Evolutionary conservation across 2,888 invertebrate species (phyloP).

Genomic region (Agonum fuliginosum): DNA sequence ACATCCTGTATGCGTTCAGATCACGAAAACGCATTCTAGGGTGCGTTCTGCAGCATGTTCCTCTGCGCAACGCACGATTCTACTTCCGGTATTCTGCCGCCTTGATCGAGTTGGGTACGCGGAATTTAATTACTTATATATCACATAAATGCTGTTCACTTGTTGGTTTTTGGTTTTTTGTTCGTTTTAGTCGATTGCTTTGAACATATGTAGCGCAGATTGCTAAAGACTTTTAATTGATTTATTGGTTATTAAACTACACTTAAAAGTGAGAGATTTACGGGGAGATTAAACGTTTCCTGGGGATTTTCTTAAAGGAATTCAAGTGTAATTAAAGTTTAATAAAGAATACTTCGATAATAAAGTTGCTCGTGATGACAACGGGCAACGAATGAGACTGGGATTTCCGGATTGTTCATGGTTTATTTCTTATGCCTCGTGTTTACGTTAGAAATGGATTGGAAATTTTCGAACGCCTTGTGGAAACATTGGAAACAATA

Average conservation of each 20-base stretch:
- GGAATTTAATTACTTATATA: conserved; percentile 54
- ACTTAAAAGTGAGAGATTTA: conserved; percentile 10
- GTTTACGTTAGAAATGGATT: too few relatives aligned
- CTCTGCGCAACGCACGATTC: conserved; percentile 21
- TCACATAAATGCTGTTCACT: conserved; percentile 41
- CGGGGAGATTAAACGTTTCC: background rate
- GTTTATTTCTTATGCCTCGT: too few relatives aligned
- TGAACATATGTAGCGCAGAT: conserved; percentile 23
- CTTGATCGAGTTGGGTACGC: conserved; percentile 17
- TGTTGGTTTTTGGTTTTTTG: conserved; percentile 27
- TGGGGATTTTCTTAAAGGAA: background rate
- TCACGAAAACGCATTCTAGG: background rate
- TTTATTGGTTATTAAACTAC: conserved; percentile 27
- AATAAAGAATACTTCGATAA: too few relatives aligned
- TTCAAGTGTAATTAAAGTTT: too few relatives aligned
- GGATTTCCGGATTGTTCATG: too few relatives aligned
- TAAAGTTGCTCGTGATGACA: too few relatives aligned
- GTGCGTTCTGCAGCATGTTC: conserved; percentile 15
- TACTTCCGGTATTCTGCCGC: conserved; percentile 40
- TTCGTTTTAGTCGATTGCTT: background rate
- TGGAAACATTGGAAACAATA: too few relatives aligned
- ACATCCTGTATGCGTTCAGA: conserved; percentile 30
- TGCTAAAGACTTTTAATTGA: background rate
- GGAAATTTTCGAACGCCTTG: too few relatives aligned
- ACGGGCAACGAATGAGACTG: too few relatives aligned